Percentiles rank a stretch among this genome's conserved stretches.
These are phyloP conservation scores for Gnatocerus cornutus DNA, from an alignment of 2,888 invertebrate genomes.

Conservation along the genomic window DNA sequence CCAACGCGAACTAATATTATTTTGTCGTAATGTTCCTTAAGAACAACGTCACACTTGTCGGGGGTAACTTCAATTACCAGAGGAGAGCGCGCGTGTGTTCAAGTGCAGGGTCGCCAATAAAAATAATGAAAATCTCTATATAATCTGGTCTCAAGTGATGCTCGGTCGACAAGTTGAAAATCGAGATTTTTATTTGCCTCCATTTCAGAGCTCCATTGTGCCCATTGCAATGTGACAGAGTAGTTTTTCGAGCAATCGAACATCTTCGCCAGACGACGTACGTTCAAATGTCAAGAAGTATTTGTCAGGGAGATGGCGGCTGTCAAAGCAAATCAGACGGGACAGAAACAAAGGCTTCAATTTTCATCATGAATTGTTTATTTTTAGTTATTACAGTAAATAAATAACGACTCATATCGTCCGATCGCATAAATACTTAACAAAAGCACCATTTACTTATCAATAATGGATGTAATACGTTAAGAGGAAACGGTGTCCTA, in stretches of 20 bases:
- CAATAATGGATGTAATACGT: conserved; percentile 43
- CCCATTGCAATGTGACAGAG: conserved; percentile 36
- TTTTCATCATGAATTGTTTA: too few relatives aligned
- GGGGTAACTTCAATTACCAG: conserved; percentile 50
- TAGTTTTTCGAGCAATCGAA: conserved; percentile 30
- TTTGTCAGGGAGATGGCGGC: background rate
- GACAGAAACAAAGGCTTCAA: background rate
- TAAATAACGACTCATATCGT: background rate
- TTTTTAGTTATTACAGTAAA: too few relatives aligned
- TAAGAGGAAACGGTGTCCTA: conserved; percentile 31
- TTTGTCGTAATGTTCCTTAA: conserved; percentile 20
- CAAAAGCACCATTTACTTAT: conserved; percentile 35
- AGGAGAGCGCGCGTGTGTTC: conserved; percentile 50
- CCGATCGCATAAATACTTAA: conserved; percentile 26
- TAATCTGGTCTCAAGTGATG: conserved; percentile 39
- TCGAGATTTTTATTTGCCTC: conserved; percentile 42
- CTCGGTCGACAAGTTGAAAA: conserved; percentile 36
- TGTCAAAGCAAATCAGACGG: background rate
- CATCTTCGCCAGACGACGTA: conserved; percentile 12
- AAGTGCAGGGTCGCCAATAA: conserved; percentile 50
- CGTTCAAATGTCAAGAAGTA: conserved; percentile 9
- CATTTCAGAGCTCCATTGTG: conserved; percentile 32
- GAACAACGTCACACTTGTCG: conserved; percentile 41
- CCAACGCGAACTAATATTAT: conserved; percentile 21
- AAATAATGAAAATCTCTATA: conserved; percentile 54